phyloP scores from a whole-genome alignment of 2,797 vertebrate genomes.

The Parauchenoglanis punctatus region DNA sequence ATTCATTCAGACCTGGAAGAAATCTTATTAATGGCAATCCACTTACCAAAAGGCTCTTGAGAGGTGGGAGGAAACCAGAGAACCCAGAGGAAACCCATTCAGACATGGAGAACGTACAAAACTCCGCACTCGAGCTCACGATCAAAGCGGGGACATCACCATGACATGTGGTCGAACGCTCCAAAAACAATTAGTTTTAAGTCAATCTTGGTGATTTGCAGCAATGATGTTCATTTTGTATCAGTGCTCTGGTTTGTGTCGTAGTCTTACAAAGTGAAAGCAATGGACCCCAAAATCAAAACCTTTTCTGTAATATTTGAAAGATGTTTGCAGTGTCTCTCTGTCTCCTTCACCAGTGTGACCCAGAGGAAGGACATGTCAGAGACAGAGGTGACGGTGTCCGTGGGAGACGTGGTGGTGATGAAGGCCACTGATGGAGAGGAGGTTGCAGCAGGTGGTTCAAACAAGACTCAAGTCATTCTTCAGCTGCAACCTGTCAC shows the following conservation, averaged over 20 bases:
- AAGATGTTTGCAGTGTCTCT: not conserved
- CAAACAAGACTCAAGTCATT: constrained; percentile 92
- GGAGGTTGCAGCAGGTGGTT: constrained; percentile 81
- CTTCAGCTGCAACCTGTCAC: constrained; percentile 90
- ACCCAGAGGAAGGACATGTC: constrained; percentile 76
- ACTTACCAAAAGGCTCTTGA: not conserved
- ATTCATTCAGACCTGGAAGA: not conserved
- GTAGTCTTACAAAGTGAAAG: not conserved
- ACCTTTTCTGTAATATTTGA: not conserved
- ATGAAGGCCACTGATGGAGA: constrained; percentile 83
- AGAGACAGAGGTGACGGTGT: constrained; percentile 87
- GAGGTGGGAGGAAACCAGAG: not conserved
- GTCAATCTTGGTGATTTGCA: not conserved
- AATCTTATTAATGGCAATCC: not conserved
- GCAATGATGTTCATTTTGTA: not conserved
- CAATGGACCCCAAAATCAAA: not conserved
- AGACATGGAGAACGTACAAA: not conserved
- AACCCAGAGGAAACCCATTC: not conserved
- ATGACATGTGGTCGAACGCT: not conserved
- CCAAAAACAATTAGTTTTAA: not conserved
- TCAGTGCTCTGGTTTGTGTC: not conserved
- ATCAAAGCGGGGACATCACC: not conserved
- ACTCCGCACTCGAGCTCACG: no score
- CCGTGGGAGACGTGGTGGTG: constrained; percentile 90
- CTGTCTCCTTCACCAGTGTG: constrained; percentile 12